Evolutionary conservation across 2,888 invertebrate species (phyloP).

Genomic region (Mechanitis mazaeus): DNA sequence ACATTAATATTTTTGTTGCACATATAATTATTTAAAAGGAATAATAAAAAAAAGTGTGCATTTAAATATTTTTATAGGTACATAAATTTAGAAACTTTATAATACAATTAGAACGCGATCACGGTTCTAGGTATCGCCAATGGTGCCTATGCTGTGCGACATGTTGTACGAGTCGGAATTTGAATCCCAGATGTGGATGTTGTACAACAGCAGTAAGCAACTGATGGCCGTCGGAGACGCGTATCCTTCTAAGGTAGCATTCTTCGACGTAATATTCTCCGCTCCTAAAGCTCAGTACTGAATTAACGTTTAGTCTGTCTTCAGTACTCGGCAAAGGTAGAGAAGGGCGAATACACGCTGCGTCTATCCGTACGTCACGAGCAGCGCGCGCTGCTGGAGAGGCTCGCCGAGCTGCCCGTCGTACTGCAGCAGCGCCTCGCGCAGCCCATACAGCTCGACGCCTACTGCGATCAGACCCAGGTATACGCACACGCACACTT

Average conservation of each 20-base stretch:
- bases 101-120: neutral
- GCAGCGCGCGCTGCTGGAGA: constrained; percentile 88
- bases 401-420: constrained; percentile 86
- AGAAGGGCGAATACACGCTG: constrained; percentile 95
- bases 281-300: constrained; percentile 3
- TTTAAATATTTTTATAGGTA: too few species aligned
- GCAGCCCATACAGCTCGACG: constrained; percentile 83
- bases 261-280: neutral
- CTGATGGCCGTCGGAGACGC: constrained; percentile 91
- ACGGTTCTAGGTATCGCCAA: constrained; percentile 75
- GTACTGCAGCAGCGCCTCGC: constrained; percentile 86
- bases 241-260: constrained; percentile 84
- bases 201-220: constrained; percentile 94
- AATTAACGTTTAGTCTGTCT: constrained; percentile 30
- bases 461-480: constrained; percentile 75
- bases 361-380: constrained; percentile 94
- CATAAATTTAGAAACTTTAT: neutral
- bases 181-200: constrained; percentile 97
- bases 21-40: too few species aligned
- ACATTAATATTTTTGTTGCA: too few species aligned
- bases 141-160: constrained; percentile 87
- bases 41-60: too few species aligned
- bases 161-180: constrained; percentile 96
- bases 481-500: constrained; percentile 32
- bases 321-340: constrained; percentile 90